A percentile compares a stretch with the other conserved stretches of the same genome.
Conservation (phyloP, 1,140 invertebrate species). For the Apis mellifera region Amel_HAv3.1 CM009940.2:4668501-4669000, state of each 20-base stretch:
- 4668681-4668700: slow-evolving; percentile 79
- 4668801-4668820: slow-evolving; percentile 12
- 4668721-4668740: slow-evolving; percentile 78
- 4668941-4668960: background rate
- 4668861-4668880: background rate
- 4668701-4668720: slow-evolving; percentile 83
- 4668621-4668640: slow-evolving; percentile 84
- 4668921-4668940: background rate
- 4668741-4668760: slow-evolving; percentile 80
- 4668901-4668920: slow-evolving; percentile 2
- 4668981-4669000: background rate
- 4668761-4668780: slow-evolving; percentile 72
- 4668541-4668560: slow-evolving; percentile 84
- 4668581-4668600: slow-evolving; percentile 79
- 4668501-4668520: slow-evolving; percentile 79
- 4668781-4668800: slow-evolving; percentile 66
- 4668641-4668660: slow-evolving; percentile 83
- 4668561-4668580: slow-evolving; percentile 90
- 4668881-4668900: background rate
- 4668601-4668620: slow-evolving; percentile 83
- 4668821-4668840: background rate
- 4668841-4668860: background rate
- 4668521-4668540: slow-evolving; percentile 79
- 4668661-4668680: slow-evolving; percentile 81
- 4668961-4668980: slow-evolving; percentile 18